Conservation (phyloP, 2,888 invertebrate genomes). For the Mimas tiliae region DNA sequence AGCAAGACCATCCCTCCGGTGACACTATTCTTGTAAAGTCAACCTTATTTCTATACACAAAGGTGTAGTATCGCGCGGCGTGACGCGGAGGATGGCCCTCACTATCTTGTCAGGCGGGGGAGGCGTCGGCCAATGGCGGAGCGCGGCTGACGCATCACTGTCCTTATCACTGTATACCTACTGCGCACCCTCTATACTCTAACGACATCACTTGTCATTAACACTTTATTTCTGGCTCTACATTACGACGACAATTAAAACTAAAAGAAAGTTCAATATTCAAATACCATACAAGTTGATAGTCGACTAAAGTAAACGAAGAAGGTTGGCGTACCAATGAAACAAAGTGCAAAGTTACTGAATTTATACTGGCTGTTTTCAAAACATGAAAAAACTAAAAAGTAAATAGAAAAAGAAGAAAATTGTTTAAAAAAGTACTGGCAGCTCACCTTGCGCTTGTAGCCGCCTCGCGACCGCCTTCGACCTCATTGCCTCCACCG, state of each 20-base stretch:
- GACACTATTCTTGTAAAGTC: slow-evolving; percentile 43
- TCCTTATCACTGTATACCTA: slow-evolving; percentile 72
- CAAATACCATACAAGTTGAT: not conserved
- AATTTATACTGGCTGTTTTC: not conserved
- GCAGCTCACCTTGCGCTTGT: slow-evolving; percentile 87
- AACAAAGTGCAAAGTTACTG: not conserved
- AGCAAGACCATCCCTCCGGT: slow-evolving; percentile 77
- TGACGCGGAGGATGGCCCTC: slow-evolving; percentile 73
- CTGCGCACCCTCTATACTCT: slow-evolving; percentile 61
- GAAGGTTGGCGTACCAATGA: not conserved
- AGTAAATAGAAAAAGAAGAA: slow-evolving; percentile 28
- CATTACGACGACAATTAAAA: not conserved
- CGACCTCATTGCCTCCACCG: slow-evolving; percentile 86
- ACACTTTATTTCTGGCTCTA: not conserved
- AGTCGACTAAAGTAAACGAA: not conserved
- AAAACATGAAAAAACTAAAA: slow-evolving; percentile 24
- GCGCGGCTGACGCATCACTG: slow-evolving; percentile 74
- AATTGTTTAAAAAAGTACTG: slow-evolving; percentile 9
- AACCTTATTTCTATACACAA: slow-evolving; percentile 45
- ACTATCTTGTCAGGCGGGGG: slow-evolving; percentile 84
- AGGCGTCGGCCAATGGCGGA: slow-evolving; percentile 73
- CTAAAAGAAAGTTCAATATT: not conserved
- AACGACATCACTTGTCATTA: slow-evolving; percentile 12
- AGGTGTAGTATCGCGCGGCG: slow-evolving; percentile 44
- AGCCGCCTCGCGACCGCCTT: slow-evolving; percentile 89